A percentile compares a stretch with the other conserved stretches of the same genome.
Conservation (phyloP, 2,888 invertebrate species). For the Stenoptilia bipunctidactyla region DNA sequence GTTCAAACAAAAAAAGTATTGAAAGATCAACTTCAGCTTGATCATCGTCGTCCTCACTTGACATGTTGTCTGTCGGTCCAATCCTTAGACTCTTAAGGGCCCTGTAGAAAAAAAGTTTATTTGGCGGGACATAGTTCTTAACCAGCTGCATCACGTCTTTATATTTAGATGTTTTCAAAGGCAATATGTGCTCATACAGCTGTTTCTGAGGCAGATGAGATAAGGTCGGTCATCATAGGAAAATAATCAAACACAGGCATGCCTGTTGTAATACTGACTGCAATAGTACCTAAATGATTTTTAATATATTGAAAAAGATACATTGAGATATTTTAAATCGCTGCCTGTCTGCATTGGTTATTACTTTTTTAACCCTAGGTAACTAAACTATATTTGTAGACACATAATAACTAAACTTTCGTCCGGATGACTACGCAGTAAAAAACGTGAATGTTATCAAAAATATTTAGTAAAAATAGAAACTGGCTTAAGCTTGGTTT, state of each 20-base stretch:
- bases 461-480: too few relatives aligned
- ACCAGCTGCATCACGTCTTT: slow-evolving; percentile 4
- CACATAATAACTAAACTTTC: too few relatives aligned
- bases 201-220: too few relatives aligned
- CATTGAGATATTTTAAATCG: too few relatives aligned
- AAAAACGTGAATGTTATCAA: too few relatives aligned
- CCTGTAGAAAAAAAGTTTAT: slow-evolving; percentile 2
- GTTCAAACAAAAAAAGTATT: not conserved
- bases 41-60: slow-evolving; percentile 3
- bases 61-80: not conserved
- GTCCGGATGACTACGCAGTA: too few relatives aligned
- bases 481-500: too few relatives aligned
- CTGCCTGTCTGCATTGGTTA: too few relatives aligned
- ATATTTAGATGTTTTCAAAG: too few relatives aligned
- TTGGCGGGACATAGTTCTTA: slow-evolving; percentile 4
- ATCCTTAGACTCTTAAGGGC: slow-evolving; percentile 1
- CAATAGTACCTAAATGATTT: slow-evolving; percentile 1
- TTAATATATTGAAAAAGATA: not conserved
- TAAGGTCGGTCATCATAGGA: not conserved
- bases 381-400: too few relatives aligned
- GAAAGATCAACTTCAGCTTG: slow-evolving; percentile 1
- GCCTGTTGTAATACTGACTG: slow-evolving; percentile 1
- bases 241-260: slow-evolving; percentile 1
- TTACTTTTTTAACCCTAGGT: too few relatives aligned
- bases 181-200: too few relatives aligned